Base-by-base conservation (phyloP, 1,140 invertebrate species). In the Drosophila carrolli region DNA sequence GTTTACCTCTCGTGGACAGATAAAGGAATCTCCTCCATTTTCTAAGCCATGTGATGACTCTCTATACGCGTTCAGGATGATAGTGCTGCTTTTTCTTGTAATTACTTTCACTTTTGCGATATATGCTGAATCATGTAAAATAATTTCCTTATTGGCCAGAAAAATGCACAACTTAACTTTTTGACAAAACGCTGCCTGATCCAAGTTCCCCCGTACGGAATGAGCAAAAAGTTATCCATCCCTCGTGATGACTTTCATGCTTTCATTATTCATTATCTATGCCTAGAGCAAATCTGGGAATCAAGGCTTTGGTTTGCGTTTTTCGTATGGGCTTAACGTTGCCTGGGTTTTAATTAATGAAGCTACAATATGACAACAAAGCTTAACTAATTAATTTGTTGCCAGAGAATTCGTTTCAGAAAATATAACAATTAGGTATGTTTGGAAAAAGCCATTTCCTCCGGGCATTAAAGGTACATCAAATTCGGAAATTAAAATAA, bases 191-290 rank as follows among this genome's bases (percentile, higher is more conserved):
- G 48, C 54, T 27, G 58, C 58, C 46, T 14, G 29, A 47, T 62
- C 16, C 46, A 16, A 19, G 50, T 40, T 41, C 35, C 35, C 40
- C 35, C n/a, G 6, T 13, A 27, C 16, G 10, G 23, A 23, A 61
- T 27, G 40, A 23, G 60, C 19, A 51, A 65, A 65, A 63, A 68
- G 29, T 65, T 37, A 50, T 44, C 29, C 63, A 43, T n/a, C 50
- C 50, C 50, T 48, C 14, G 16, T 11, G 38, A 77, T 77, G 74
- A 77, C 74, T 77, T 68, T 77, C 60, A 58, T 48, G 62, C 48
- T 73, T 73, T 55, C 74, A 77, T 77, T 77, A 71, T 77, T 77
- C 75, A 77, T 77, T 77, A 77, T 77, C 75, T 77, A 70, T 70
- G 75, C 74, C 74, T 77, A 67, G 11, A 62, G 63, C 50, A 77